Evolutionary conservation across 2,113 vertebrate genomes (phyloP).

Genomic region (Hyaena hyaena): DNA sequence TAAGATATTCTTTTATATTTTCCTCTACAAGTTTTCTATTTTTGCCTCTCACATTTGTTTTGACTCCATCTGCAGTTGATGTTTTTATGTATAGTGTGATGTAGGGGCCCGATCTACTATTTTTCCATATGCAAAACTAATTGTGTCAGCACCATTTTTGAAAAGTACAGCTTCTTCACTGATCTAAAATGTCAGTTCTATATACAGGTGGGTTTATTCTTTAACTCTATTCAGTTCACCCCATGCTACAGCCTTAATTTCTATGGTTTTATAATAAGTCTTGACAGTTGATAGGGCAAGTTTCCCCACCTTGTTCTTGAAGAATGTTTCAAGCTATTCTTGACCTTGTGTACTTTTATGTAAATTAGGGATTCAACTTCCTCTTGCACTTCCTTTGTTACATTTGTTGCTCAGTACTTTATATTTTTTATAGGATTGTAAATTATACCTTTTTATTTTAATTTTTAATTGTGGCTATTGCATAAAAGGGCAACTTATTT

Average conservation of each 20-base stretch:
- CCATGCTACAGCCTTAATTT: not conserved
- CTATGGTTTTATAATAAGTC: not conserved
- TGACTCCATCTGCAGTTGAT: not conserved
- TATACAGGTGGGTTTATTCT: not conserved
- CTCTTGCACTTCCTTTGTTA: not conserved
- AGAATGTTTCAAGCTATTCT: not conserved
- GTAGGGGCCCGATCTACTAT: not conserved
- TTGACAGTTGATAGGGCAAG: not conserved
- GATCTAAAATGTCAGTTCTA: constrained; percentile 20
- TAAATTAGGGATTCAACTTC: constrained; percentile 35
- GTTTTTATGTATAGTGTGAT: not conserved
- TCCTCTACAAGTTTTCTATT: not conserved
- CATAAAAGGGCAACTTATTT: not conserved
- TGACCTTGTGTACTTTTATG: not conserved
- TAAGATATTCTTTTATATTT: not conserved
- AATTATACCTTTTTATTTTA: constrained; percentile 12
- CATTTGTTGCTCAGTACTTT: not conserved
- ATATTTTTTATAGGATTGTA: constrained; percentile 5
- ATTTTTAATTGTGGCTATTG: constrained; percentile 35
- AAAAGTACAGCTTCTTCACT: constrained; percentile 17
- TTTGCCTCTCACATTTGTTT: constrained; percentile 38
- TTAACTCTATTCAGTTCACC: not conserved
- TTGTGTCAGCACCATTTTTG: not conserved
- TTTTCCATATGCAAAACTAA: constrained; percentile 25
- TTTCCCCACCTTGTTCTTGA: not conserved